Conservation (phyloP, 2,797 vertebrate species). For the Arrhamphus sclerolepis region DNA sequence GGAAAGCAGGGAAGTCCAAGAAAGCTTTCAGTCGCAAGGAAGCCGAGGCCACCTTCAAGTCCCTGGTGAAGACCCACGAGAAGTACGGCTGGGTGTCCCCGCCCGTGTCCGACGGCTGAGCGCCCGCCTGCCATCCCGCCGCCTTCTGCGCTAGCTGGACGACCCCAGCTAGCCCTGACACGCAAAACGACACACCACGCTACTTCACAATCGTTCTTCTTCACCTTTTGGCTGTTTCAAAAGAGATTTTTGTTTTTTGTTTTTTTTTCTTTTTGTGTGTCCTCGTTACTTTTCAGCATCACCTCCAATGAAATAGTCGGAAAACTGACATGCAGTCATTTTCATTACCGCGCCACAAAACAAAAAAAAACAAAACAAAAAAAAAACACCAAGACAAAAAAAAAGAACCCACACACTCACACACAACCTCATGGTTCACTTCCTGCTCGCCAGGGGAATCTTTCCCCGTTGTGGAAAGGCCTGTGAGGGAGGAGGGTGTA, state of each 20-base stretch:
- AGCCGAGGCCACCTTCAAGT: constrained; percentile 99
- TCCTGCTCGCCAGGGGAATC: constrained; percentile 33
- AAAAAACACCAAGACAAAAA: too few relatives aligned
- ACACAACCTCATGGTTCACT: constrained; percentile 14
- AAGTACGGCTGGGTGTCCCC: constrained; percentile 99
- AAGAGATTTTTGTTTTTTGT: constrained; percentile 1
- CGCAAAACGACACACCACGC: constrained; percentile 72
- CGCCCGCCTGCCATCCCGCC: background rate
- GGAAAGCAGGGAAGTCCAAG: constrained; percentile 99
- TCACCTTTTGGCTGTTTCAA: constrained; percentile 45
- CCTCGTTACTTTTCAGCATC: constrained; percentile 12
- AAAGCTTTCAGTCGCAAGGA: constrained; percentile 99
- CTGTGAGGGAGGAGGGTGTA: constrained; percentile 42
- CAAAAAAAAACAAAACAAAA: background rate
- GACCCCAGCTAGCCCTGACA: constrained; percentile 58
- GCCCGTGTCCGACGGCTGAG: constrained; percentile 97
- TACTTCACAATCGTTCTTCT: constrained; percentile 64
- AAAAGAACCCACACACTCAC: too few relatives aligned
- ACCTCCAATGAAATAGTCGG: constrained; percentile 10
- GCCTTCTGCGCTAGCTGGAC: constrained; percentile 54
- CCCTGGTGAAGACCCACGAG: constrained; percentile 99
- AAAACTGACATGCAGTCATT: constrained; percentile 37
- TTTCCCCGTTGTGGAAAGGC: constrained; percentile 41
- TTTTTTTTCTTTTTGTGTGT: constrained; percentile 6
- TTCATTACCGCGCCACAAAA: constrained; percentile 15